Evolutionary conservation across 2,797 vertebrate species (phyloP).

Genomic region (Poecilia picta): DNA sequence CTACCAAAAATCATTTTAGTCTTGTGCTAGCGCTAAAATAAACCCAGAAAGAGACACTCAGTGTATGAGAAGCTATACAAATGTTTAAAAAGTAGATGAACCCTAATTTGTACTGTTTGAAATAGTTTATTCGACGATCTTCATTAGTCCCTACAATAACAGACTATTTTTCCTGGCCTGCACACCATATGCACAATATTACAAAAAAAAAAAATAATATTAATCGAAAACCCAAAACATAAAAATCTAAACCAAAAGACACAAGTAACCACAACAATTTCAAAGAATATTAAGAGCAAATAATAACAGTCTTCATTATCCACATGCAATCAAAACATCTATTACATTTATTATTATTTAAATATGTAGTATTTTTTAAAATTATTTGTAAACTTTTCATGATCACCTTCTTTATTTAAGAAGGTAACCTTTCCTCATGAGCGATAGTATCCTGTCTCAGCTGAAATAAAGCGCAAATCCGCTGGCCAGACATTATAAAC

Average conservation of each 20-base stretch:
- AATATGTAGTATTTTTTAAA: background rate
- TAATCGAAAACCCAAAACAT: background rate
- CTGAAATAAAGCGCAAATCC: background rate
- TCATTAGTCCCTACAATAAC: background rate
- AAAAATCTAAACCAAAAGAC: background rate
- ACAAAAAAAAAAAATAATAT: background rate
- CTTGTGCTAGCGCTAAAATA: background rate
- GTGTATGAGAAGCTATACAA: background rate
- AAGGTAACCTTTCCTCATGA: background rate
- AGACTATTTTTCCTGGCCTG: background rate
- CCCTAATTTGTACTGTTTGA: background rate
- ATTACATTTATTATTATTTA: background rate
- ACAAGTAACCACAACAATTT: background rate
- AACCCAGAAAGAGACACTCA: background rate
- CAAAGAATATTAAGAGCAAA: background rate
- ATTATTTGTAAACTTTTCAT: background rate
- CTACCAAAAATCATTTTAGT: constrained; percentile 2
- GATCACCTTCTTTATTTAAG: background rate
- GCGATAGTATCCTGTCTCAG: background rate
- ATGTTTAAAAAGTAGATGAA: background rate
- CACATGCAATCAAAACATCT: background rate
- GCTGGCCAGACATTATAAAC: background rate
- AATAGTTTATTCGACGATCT: background rate
- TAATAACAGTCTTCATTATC: background rate
- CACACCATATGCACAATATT: background rate